Evolutionary conservation across 2,113 vertebrate species (phyloP), one percentile per base, ranked within the genome.

Genomic region (Tenebrosternarchus preto): DNA sequence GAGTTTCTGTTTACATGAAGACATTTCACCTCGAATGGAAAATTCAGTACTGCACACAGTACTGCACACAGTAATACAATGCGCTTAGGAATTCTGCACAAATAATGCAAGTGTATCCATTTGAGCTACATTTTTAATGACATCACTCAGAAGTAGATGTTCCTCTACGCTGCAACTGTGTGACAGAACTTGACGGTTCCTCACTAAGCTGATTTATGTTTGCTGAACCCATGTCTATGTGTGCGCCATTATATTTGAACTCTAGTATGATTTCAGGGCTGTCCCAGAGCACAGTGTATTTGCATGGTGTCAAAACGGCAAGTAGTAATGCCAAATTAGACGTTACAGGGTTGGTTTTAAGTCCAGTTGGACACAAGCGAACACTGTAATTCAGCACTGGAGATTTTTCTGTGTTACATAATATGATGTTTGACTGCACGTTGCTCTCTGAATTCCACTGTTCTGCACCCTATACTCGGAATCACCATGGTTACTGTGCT

Each of bases 401-500:
- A 12, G 43, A 2, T 50, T 15, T 50, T 50, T 50, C 43, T 76
- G 82, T 82, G 89, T 91, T 91, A 90, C 81, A 90, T 92, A 91
- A 90, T 89, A 16, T 74, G 76, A 78, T 66, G 68, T 78, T 78
- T 78, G 69, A 80, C 78, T 80, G 78, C 78, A 74, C 61, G 77
- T 73, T 53, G 39, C 43, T 80, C 59, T 80, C 29, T 87, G 75
- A 85, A 72, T 83, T 87, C 86, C 85, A 90, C 90, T 91, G 88
- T 86, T 87, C 88, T 86, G 86, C 85, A 85, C 88, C 87, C 50
- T 90, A 83, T 73, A 64, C 88, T 86, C 89, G 83, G 68, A 80
- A 88, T 92, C 90, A 86, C 90, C 90, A 91, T 92, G 90, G 89
- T 85, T 88, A 90, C 90, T 61, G 87, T 85, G 87, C 87, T 89